Evolutionary conservation across 2,888 invertebrate genomes (phyloP).

Genomic region (Melanargia galathea): DNA sequence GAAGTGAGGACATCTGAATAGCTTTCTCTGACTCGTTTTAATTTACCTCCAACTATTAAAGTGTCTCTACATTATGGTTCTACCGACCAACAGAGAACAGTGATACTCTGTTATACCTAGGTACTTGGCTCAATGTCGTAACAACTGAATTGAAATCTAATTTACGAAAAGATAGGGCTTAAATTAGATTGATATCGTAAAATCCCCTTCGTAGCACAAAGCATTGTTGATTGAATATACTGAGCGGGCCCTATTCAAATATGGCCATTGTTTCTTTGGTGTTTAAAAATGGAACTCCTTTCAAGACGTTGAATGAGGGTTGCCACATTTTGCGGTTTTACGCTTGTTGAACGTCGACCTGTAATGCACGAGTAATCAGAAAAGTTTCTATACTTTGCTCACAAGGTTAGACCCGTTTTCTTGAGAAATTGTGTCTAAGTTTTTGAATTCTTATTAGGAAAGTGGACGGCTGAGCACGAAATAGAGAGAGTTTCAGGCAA

Average conservation of each 20-base stretch:
- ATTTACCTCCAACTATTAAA: constrained; percentile 54
- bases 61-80: constrained; percentile 45
- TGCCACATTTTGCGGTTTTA: constrained; percentile 35
- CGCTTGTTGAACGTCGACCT: constrained; percentile 26
- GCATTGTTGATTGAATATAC: constrained; percentile 68
- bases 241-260: constrained; percentile 67
- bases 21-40: constrained; percentile 49
- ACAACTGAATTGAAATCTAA: neutral
- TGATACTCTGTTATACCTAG: constrained; percentile 14
- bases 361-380: constrained; percentile 29
- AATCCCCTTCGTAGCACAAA: constrained; percentile 38
- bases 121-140: neutral
- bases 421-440: constrained; percentile 3
- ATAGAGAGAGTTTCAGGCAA: neutral
- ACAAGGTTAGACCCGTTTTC: constrained; percentile 10
- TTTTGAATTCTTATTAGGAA: neutral
- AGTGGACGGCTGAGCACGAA: constrained; percentile 5
- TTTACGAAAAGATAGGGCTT: constrained; percentile 6
- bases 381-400: constrained; percentile 15
- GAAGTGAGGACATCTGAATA: constrained; percentile 51
- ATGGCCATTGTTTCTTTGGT: constrained; percentile 63
- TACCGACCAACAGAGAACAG: neutral
- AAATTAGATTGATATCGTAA: constrained; percentile 15
- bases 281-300: constrained; percentile 66
- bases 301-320: constrained; percentile 47